Evolutionary conservation across 2,113 vertebrate genomes (phyloP), one percentile per base, ranked within the genome.

Genomic region (Odontesthes bonariensis): DNA sequence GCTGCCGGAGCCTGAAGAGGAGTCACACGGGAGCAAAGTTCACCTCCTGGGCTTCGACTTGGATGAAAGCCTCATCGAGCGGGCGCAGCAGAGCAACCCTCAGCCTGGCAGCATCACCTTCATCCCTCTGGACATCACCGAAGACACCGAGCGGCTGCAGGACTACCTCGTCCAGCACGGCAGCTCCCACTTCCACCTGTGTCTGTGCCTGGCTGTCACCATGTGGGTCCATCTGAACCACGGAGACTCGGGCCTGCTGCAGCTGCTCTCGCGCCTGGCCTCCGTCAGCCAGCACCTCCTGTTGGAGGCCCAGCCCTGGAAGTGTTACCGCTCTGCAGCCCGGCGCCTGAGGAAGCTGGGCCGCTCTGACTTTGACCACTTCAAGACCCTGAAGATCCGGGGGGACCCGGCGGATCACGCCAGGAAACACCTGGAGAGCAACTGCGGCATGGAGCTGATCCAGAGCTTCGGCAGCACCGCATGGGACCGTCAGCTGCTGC

Each of bases 181-280:
- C 66, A 82, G 91, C 9, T 85, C 94, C 5, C 38, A 42, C 42
- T 99, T 98, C 83, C 94, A 98, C 84, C 88, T 99, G 13, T 90
- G 89, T 67, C 90, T 95, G 40, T 99, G 97, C 75, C 94, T 99
- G 92, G 97, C 97, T 0, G 89, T 99, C 75, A 99, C 97, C 9
- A 99, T 99, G 97, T 99, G 97, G 97, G 95, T 99, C 79, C 97
- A 99, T 80, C 86, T 99, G 63, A 96, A 97, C 86, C 96, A 98
- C 0, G 96, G 97, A 0, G 97, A 99, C 58, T 49, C 64, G 0
- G 96, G 94, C 13, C 92, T 99, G 38, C 62, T 94, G 76, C 90
- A 79, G 44, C 93, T 99, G 66, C 94, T 99, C 17, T 88, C 94
- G 11, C 82, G 76, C 19, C 91, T 98, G 13, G 93, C 96, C 20